Conservation (phyloP, 2,113 vertebrate genomes). For the Spea bombifrons region DNA sequence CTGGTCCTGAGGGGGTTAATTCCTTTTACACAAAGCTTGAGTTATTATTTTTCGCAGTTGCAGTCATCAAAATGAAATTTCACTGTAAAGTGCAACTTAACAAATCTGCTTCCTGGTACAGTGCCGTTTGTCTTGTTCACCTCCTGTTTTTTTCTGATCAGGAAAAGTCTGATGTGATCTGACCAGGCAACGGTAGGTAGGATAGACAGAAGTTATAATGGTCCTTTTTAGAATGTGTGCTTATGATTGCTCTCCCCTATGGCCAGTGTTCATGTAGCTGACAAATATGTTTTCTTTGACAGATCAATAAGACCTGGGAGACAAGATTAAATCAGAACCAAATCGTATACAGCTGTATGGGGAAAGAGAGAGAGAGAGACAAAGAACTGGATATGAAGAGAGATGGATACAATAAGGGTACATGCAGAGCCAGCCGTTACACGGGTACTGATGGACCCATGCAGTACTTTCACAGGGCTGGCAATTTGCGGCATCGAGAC, state of each 20-base stretch:
- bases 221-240: too few species aligned
- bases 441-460: neutral
- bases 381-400: neutral
- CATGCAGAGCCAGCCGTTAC: neutral
- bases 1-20: too few species aligned
- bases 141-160: too few species aligned
- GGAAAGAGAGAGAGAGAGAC: neutral
- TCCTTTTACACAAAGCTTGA: too few species aligned
- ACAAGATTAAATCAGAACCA: slow-evolving; percentile 3
- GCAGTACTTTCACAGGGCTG: neutral
- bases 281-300: neutral
- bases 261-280: neutral
- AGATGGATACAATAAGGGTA: neutral
- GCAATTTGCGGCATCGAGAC: too few species aligned
- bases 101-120: neutral
- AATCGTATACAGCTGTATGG: neutral
- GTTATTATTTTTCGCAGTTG: too few species aligned
- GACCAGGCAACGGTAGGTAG: too few species aligned
- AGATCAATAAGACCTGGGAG: slow-evolving; percentile 6
- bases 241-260: neutral
- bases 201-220: too few species aligned
- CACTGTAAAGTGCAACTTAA: neutral
- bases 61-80: neutral
- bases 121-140: too few species aligned
- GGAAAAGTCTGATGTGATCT: too few species aligned